Percentiles rank a stretch among this genome's conserved stretches.
Conservation (phyloP, 2,113 vertebrate species). For the Colistium nudipinnis region DNA sequence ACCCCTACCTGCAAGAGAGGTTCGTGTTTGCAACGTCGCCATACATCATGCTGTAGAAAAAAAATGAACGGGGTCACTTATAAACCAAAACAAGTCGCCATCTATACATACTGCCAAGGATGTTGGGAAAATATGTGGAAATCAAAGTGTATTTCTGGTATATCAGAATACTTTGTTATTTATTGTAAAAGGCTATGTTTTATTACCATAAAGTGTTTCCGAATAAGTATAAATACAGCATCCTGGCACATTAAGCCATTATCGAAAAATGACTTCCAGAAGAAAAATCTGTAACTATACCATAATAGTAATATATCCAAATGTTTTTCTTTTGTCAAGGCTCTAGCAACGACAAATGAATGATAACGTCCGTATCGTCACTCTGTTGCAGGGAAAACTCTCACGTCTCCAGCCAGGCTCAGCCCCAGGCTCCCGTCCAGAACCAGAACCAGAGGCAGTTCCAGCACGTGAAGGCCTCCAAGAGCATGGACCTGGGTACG, state of each 20-base stretch:
- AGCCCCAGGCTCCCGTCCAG: slow-evolving; percentile 56
- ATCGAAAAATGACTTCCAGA: too few species aligned
- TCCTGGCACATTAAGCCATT: not conserved
- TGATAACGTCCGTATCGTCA: not conserved
- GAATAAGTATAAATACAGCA: not conserved
- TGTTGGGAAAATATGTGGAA: not conserved
- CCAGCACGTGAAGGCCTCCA: slow-evolving; percentile 93
- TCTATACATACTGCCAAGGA: not conserved
- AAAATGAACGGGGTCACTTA: not conserved
- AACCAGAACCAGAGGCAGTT: slow-evolving; percentile 74
- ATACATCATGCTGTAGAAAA: not conserved
- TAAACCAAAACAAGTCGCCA: not conserved
- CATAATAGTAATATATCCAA: not conserved
- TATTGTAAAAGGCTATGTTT: not conserved
- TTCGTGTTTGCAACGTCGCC: slow-evolving; percentile 1
- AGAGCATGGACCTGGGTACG: slow-evolving; percentile 99
- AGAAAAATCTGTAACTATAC: too few species aligned
- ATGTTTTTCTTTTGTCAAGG: not conserved
- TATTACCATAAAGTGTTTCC: not conserved
- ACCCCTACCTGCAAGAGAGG: slow-evolving; percentile 64
- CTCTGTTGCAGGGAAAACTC: slow-evolving; percentile 52
- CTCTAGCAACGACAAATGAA: not conserved
- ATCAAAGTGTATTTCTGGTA: too few species aligned
- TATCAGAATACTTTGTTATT: not conserved
- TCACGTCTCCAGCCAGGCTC: slow-evolving; percentile 32